Base-by-base conservation (phyloP, 2,888 invertebrate species). In the Ormyrus rosae region DNA sequence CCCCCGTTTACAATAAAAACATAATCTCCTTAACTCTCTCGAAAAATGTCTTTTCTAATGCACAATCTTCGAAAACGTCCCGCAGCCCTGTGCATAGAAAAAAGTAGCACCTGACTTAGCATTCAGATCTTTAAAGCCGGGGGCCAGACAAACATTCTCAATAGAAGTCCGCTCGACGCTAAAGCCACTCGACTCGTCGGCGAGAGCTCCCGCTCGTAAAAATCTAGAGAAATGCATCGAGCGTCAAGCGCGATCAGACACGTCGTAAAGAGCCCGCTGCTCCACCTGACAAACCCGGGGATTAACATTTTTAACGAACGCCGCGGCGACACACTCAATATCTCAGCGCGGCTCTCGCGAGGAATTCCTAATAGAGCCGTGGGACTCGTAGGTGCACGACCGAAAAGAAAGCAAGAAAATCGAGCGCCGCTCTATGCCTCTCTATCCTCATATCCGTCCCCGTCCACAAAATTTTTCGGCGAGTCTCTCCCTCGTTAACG, bases 301-400 rank as follows among this genome's bases (percentile, higher is more conserved):
- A 67, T 76, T 72, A 80, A 76, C 72, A 81, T 72, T 68, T 72
- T 55, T 64, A 76, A 76, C 51, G 67, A 72, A 56, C 58, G 53
- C 65, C 34, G 56, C 34, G 34, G 34, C 71, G 67, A 73, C 56
- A 4, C 34, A 72, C 68, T 76, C 68, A 68, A 73, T 77, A 72
- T 71, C 60, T 61, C 55, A 48, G 56, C 56, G 56, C 56, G 60
- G 13, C 56, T 50, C 70, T 65, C 65, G 45, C 13, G 69, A n/a
- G 13, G 80, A 75, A 80, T 76, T 61, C 67, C 63, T 76, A 73
- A 80, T 80, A 71, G 71, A 65, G 56, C 72, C 76, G 80, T 77
- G 80, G 80, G 80, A 80, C 67, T 58, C 55, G 45, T 9, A 11
- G 64, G 48, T 64, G 2, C 5, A 64, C 11, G 34, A 6, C 19